Conservation (phyloP, 2,888 invertebrate species). For the Gryllus longicercus region DNA sequence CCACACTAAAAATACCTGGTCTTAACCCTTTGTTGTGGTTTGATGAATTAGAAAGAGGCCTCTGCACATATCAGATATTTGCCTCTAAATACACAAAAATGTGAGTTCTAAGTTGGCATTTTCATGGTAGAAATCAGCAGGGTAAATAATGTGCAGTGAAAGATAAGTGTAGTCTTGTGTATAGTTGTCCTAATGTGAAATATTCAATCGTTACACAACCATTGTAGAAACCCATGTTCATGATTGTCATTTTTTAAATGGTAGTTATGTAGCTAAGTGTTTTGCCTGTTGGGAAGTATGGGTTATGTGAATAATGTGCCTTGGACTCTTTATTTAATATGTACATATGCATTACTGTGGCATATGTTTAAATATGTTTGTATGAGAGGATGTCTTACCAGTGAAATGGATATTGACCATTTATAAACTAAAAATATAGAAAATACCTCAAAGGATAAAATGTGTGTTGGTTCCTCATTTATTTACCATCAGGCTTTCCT, state of each 20-base stretch:
- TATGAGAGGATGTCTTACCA: slow-evolving; percentile 6
- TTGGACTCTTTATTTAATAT: slow-evolving; percentile 17
- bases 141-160: slow-evolving; percentile 11
- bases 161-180: neutral
- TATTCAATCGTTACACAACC: slow-evolving; percentile 1
- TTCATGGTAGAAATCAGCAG: slow-evolving; percentile 1
- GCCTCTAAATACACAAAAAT: neutral
- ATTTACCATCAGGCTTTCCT: no score
- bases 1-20: neutral
- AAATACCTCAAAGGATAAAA: slow-evolving; percentile 11
- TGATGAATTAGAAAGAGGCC: neutral
- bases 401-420: slow-evolving; percentile 17
- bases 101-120: neutral
- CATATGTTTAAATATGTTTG: slow-evolving; percentile 11
- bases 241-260: neutral
- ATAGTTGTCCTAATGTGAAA: neutral
- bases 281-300: slow-evolving; percentile 8
- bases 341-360: neutral
- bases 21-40: neutral
- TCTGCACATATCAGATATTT: slow-evolving; percentile 17
- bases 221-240: neutral
- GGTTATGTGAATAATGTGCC: slow-evolving; percentile 17
- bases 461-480: neutral
- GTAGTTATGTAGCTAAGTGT: slow-evolving; percentile 10
- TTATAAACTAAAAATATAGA: slow-evolving; percentile 17